These are phyloP conservation scores for Brenthis hecate DNA, from an alignment of 2,888 invertebrate species.

Conservation along the genomic window DNA sequence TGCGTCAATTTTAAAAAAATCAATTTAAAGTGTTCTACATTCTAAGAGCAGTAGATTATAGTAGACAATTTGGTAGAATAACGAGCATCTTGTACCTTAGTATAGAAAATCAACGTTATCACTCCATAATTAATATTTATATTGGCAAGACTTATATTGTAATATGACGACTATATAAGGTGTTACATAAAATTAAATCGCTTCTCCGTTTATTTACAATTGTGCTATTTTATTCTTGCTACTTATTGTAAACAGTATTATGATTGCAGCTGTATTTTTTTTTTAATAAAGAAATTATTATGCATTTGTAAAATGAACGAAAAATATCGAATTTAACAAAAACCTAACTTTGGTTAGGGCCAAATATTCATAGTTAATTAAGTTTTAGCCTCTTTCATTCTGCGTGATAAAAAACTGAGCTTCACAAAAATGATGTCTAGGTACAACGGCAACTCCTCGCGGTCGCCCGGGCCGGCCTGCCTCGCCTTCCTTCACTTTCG, in stretches of 20 bases:
- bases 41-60: too few species aligned
- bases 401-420: neutral
- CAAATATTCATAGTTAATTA: conserved; percentile 19
- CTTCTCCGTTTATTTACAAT: conserved; percentile 17
- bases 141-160: conserved; percentile 11
- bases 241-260: conserved; percentile 10
- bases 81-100: too few species aligned
- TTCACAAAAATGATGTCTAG: conserved; percentile 4
- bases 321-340: neutral
- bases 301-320: conserved; percentile 4
- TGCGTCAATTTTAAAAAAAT: too few species aligned
- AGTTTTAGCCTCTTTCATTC: conserved; percentile 36
- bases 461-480: neutral
- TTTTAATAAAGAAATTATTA: conserved; percentile 15
- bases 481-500: conserved; percentile 26
- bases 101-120: too few species aligned
- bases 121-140: conserved; percentile 1
- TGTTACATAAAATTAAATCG: conserved; percentile 17
- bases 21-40: too few species aligned
- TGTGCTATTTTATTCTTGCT: conserved; percentile 14
- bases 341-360: conserved; percentile 7
- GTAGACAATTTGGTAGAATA: too few species aligned
- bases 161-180: neutral
- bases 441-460: neutral
- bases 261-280: conserved; percentile 6